Conservation (phyloP, 1,140 invertebrate genomes). For the Hylaeus anthracinus region DNA sequence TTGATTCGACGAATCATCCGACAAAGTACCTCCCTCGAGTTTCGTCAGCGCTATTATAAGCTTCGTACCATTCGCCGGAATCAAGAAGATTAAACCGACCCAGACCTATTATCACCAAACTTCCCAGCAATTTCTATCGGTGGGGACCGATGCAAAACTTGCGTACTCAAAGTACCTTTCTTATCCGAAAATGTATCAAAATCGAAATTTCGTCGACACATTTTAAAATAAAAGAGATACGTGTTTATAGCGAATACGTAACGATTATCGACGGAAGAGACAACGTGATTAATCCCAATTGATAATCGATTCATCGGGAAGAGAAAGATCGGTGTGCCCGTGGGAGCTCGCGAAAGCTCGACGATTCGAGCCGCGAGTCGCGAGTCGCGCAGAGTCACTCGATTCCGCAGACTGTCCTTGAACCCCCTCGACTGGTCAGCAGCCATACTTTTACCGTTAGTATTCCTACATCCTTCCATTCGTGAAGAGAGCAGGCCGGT, state of each 20-base stretch:
- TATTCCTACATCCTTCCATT: constrained; percentile 77
- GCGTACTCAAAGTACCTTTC: not conserved
- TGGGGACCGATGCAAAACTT: too few species aligned
- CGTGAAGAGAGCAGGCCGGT: constrained; percentile 63
- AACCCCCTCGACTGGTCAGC: constrained; percentile 69
- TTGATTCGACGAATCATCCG: too few species aligned
- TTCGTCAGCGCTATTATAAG: too few species aligned
- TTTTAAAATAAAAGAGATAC: too few species aligned
- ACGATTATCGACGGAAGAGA: too few species aligned
- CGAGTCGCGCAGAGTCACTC: constrained; percentile 39
- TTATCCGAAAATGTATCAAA: too few species aligned
- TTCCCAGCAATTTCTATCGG: not conserved
- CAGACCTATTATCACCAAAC: too few species aligned
- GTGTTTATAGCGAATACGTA: too few species aligned
- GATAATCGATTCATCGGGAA: constrained; percentile 14
- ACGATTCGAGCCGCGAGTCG: constrained; percentile 28
- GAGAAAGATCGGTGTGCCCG: not conserved
- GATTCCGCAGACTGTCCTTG: constrained; percentile 71
- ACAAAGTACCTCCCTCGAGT: too few species aligned
- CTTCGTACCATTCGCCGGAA: too few species aligned
- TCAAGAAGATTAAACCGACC: too few species aligned
- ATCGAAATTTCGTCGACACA: too few species aligned
- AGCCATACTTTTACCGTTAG: constrained; percentile 79
- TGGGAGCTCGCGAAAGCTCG: constrained; percentile 27
- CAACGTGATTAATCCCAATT: not conserved